These are phyloP conservation scores for Machaerirhynchus nigripectus DNA, from an alignment of 2,113 vertebrate species.

Conservation along the genomic window DNA sequence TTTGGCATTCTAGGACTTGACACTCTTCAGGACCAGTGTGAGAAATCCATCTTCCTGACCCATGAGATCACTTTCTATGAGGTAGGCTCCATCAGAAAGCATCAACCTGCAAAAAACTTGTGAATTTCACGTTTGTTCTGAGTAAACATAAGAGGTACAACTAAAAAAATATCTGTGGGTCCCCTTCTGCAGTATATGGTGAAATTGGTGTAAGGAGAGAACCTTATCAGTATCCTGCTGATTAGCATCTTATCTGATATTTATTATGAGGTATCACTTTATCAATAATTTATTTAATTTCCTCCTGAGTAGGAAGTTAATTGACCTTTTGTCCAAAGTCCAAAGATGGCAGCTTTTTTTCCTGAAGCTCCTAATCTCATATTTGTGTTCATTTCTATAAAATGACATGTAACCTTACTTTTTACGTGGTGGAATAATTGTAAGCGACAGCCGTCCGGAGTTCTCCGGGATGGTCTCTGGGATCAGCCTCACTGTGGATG, in stretches of 20 bases:
- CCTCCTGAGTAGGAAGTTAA: not conserved
- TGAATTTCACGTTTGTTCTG: not conserved
- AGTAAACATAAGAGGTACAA: not conserved
- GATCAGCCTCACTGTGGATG: not conserved
- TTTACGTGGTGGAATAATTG: not conserved
- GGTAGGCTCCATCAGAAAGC: constrained; percentile 38
- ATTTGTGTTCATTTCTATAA: not conserved
- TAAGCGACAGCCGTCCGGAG: fast-evolving
- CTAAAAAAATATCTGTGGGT: not conserved
- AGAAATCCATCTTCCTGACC: constrained; percentile 67
- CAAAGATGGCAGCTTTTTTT: not conserved
- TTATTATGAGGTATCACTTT: not conserved
- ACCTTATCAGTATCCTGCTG: not conserved
- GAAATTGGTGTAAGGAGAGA: not conserved
- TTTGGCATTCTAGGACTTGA: constrained; percentile 78
- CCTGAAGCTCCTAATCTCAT: not conserved
- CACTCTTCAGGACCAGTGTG: constrained; percentile 63
- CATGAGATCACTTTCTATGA: constrained; percentile 80
- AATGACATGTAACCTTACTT: not conserved
- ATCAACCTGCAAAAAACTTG: not conserved
- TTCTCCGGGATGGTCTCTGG: not conserved
- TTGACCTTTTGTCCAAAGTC: not conserved
- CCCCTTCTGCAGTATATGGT: not conserved
- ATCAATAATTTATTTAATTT: not conserved
- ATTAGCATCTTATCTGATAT: not conserved